Conservation (phyloP, 2,888 invertebrate species). For the Apotomis betuletana region DNA sequence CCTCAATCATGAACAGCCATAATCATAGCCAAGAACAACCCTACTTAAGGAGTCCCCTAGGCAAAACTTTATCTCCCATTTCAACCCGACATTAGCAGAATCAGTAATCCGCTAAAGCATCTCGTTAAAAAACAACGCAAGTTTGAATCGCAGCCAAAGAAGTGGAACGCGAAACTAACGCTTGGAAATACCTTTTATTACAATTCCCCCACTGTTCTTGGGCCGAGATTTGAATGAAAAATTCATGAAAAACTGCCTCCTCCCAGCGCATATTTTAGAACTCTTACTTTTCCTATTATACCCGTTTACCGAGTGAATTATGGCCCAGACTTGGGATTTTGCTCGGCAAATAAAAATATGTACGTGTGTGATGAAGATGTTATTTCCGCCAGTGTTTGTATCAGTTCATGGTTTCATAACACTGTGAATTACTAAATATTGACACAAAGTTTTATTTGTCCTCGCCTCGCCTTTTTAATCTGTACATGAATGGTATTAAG, state of each 20-base stretch:
- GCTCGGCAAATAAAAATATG: slow-evolving; percentile 17
- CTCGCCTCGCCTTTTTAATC: too few relatives aligned
- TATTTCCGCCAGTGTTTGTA: background rate
- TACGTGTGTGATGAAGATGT: background rate
- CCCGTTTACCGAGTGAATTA: slow-evolving; percentile 39
- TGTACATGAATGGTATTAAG: too few relatives aligned
- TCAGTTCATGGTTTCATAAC: background rate
- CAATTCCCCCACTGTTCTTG: slow-evolving; percentile 41
- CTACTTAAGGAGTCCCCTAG: too few relatives aligned
- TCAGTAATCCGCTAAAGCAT: slow-evolving; percentile 6
- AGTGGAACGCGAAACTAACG: slow-evolving; percentile 34
- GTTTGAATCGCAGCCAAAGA: slow-evolving; percentile 34
- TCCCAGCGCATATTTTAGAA: slow-evolving; percentile 45
- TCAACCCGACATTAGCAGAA: slow-evolving; percentile 1
- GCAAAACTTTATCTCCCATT: background rate
- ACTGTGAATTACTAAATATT: too few relatives aligned
- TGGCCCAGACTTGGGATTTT: slow-evolving; percentile 17
- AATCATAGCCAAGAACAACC: too few relatives aligned
- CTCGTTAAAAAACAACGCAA: background rate
- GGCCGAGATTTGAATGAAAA: slow-evolving; percentile 47
- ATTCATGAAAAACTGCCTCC: slow-evolving; percentile 49
- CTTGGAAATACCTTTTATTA: slow-evolving; percentile 42
- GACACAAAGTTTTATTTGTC: too few relatives aligned
- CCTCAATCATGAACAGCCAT: too few relatives aligned
- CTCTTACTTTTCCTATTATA: slow-evolving; percentile 40